These are phyloP conservation scores for Apodemia zela DNA, from an alignment of 2,888 invertebrate genomes.

Conservation along the genomic window DNA sequence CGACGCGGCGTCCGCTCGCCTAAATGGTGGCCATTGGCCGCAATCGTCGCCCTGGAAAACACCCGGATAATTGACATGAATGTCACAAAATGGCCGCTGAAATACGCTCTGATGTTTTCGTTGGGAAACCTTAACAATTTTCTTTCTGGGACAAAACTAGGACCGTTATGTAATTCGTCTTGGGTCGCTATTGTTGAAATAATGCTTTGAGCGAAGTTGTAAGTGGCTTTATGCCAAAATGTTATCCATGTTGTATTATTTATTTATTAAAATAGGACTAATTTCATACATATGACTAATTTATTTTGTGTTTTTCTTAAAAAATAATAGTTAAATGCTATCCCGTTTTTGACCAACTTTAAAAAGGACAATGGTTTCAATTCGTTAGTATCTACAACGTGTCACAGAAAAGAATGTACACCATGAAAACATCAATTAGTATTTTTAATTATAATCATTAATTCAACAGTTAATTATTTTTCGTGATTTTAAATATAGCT, in stretches of 20 bases:
- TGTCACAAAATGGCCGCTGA: slow-evolving; percentile 53
- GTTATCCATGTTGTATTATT: neutral
- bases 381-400: no score
- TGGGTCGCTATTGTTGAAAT: slow-evolving; percentile 26
- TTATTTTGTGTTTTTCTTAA: neutral
- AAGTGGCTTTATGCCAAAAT: slow-evolving; percentile 12
- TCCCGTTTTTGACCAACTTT: no score
- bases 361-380: no score
- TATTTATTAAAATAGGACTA: neutral
- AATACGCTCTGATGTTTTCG: slow-evolving; percentile 43
- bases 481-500: no score
- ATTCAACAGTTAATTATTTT: no score
- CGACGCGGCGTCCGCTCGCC: slow-evolving; percentile 42
- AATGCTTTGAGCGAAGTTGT: slow-evolving; percentile 3
- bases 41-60: slow-evolving; percentile 65
- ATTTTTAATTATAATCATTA: no score
- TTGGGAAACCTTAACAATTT: slow-evolving; percentile 29
- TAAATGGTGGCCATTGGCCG: slow-evolving; percentile 66
- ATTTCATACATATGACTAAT: neutral
- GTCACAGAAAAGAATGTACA: no score
- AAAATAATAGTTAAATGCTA: no score
- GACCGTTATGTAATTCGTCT: slow-evolving; percentile 21
- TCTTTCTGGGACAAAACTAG: slow-evolving; percentile 23
- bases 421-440: no score
- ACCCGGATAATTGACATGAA: slow-evolving; percentile 70